phyloP scores from a whole-genome alignment of 2,797 vertebrate species.

The Dipus sagitta region DNA sequence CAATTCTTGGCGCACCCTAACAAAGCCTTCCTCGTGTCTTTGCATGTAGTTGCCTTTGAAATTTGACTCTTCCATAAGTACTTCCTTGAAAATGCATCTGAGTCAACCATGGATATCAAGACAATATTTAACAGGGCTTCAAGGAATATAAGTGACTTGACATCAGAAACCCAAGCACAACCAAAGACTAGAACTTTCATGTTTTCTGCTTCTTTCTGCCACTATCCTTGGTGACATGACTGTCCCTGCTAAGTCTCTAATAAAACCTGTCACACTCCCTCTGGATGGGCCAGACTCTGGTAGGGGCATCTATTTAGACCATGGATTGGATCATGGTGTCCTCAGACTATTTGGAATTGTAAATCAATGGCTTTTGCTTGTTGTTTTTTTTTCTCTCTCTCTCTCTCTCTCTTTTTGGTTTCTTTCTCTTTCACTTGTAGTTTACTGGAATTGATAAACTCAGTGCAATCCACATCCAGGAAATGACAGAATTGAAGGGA shows the following conservation, averaged over 20 bases:
- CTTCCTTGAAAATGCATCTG: neutral
- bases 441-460: constrained; percentile 23
- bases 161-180: neutral
- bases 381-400: neutral
- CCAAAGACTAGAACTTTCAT: neutral
- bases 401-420: no score
- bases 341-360: neutral
- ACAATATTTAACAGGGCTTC: neutral
- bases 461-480: neutral
- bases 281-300: neutral
- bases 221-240: neutral
- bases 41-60: neutral
- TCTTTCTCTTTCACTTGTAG: neutral
- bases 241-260: neutral
- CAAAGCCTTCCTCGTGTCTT: neutral
- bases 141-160: neutral
- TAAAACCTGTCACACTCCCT: neutral
- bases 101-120: neutral
- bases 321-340: neutral
- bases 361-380: neutral
- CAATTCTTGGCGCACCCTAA: no score
- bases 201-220: neutral
- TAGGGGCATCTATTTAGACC: neutral
- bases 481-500: constrained; percentile 20
- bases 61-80: neutral